Evolutionary conservation across 2,888 invertebrate genomes (phyloP).

Genomic region (Rugalucina vietnamica): DNA sequence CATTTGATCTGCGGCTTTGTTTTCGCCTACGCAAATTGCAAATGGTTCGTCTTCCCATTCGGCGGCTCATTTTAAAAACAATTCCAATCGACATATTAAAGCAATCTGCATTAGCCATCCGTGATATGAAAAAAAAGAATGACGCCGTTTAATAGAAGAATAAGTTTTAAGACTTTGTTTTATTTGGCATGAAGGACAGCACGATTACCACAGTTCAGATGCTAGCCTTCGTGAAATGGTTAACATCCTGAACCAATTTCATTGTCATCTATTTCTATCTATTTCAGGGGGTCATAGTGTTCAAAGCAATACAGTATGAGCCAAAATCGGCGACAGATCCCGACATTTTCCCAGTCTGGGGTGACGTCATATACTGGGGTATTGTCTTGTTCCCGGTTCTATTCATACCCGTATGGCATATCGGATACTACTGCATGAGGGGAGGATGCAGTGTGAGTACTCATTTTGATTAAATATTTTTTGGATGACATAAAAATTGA

Average conservation of each 20-base stretch:
- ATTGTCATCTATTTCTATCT: no score
- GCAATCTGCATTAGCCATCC: neutral
- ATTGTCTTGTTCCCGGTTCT: slow-evolving; percentile 68
- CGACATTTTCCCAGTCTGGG: slow-evolving; percentile 68
- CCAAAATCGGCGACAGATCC: slow-evolving; percentile 65
- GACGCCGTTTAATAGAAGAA: no score
- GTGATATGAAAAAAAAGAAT: neutral
- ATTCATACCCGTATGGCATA: slow-evolving; percentile 73
- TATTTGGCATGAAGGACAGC: neutral
- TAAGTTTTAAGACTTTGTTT: neutral
- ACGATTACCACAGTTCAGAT: no score
- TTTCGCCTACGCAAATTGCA: no score
- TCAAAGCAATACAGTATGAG: slow-evolving; percentile 74
- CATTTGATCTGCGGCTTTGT: no score
- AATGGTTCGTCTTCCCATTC: no score
- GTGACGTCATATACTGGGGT: slow-evolving; percentile 74
- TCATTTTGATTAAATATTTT: no score
- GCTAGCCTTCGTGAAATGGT: no score
- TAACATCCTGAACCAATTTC: no score
- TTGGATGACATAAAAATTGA: no score
- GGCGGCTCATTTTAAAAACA: no score
- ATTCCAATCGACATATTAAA: neutral
- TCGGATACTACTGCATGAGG: slow-evolving; percentile 62
- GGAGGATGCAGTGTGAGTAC: slow-evolving; percentile 65
- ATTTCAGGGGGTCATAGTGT: slow-evolving; percentile 75